phyloP scores from a whole-genome alignment of 2,888 invertebrate species.

The Teleogryllus oceanicus region DNA sequence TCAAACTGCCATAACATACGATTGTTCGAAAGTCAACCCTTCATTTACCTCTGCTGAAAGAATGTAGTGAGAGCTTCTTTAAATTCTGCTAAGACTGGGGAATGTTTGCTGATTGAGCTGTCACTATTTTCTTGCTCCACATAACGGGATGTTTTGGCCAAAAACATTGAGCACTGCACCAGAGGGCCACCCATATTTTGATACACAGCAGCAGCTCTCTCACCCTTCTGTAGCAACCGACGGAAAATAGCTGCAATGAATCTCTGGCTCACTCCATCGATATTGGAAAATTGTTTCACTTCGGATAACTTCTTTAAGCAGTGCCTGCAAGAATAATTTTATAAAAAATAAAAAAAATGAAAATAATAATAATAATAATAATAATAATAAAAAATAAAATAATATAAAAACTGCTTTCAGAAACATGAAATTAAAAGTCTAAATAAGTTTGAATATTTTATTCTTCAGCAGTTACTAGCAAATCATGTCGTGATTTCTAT shows the following conservation, averaged over 20 bases:
- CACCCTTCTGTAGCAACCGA: conserved; percentile 61
- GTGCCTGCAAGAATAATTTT: conserved; percentile 22
- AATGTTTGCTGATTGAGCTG: conserved; percentile 42
- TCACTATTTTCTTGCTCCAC: conserved; percentile 45
- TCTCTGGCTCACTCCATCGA: conserved; percentile 32
- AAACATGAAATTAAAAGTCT: not conserved
- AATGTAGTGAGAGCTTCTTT: not conserved
- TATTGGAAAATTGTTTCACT: conserved; percentile 31
- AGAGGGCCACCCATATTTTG: conserved; percentile 65
- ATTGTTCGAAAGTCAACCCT: not conserved
- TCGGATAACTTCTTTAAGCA: conserved; percentile 35
- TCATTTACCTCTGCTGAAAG: not conserved
- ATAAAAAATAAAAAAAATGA: too few relatives aligned
- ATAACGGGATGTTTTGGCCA: conserved; percentile 60
- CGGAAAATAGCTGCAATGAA: conserved; percentile 44
- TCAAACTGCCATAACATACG: not conserved
- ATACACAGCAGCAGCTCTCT: conserved; percentile 59
- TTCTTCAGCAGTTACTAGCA: too few relatives aligned
- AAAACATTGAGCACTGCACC: conserved; percentile 61
- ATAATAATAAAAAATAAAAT: too few relatives aligned
- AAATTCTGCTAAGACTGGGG: conserved; percentile 42
- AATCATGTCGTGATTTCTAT: too few relatives aligned
- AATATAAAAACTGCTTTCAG: too few relatives aligned
- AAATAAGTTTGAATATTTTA: not conserved
- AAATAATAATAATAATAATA: too few relatives aligned